A percentile compares a stretch with the other conserved stretches of the same genome.
phyloP scores from a whole-genome alignment of 2,888 invertebrate species.

The Sinohyriopsis cumingii region DNA sequence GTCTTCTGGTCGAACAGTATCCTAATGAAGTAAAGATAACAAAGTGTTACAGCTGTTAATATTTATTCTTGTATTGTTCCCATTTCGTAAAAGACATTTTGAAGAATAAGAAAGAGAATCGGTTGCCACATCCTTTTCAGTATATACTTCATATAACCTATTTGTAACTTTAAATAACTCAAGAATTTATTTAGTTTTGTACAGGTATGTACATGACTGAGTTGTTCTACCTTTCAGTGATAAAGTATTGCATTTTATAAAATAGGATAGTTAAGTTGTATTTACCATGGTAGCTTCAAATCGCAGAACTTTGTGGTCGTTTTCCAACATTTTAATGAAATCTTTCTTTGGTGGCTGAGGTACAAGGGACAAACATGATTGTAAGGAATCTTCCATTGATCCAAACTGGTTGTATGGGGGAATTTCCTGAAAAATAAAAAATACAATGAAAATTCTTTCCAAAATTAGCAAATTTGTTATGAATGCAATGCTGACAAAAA shows the following conservation, averaged over 20 bases:
- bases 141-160: no score
- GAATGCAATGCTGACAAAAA: no score
- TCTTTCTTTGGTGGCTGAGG: conserved; percentile 85
- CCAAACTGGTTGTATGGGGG: conserved; percentile 84
- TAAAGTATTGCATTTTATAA: not conserved
- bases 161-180: no score
- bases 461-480: not conserved
- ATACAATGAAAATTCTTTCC: not conserved
- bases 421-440: conserved; percentile 72
- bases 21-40: conserved; percentile 68
- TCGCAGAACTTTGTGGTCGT: conserved; percentile 79
- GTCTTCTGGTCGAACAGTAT: conserved; percentile 86
- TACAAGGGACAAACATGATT: conserved; percentile 81
- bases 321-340: conserved; percentile 82
- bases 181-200: no score
- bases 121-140: no score
- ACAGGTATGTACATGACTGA: no score
- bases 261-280: not conserved
- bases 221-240: not conserved
- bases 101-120: not conserved
- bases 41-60: not conserved
- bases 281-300: conserved; percentile 81
- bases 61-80: not conserved
- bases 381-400: conserved; percentile 83
- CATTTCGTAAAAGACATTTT: not conserved